Percentiles rank a stretch among this genome's conserved stretches.
phyloP scores from a whole-genome alignment of 2,797 vertebrate species.

The Kryptolebias ocellatus region DNA sequence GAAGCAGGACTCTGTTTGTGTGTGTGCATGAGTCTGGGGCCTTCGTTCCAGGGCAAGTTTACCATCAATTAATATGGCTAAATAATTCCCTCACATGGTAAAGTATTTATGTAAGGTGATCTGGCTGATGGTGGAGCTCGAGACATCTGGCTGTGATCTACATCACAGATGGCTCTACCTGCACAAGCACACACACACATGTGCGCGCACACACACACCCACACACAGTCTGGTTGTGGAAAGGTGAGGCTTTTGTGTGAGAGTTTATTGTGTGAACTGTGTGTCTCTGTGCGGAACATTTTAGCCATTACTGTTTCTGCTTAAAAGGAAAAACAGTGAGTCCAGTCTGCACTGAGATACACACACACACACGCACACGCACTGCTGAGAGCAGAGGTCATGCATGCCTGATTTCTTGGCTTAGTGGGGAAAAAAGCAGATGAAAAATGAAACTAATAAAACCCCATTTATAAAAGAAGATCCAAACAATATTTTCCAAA shows the following conservation, averaged over 20 bases:
- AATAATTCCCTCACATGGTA: constrained; percentile 93
- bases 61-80: constrained; percentile 93
- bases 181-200: constrained; percentile 59
- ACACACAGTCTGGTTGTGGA: constrained; percentile 52
- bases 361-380: constrained; percentile 16
- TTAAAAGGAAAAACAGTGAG: constrained; percentile 62
- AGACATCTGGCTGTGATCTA: constrained; percentile 87
- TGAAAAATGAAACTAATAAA: constrained; percentile 12
- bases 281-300: constrained; percentile 36
- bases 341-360: constrained; percentile 46
- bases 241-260: constrained; percentile 54
- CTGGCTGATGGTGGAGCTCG: constrained; percentile 74
- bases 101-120: constrained; percentile 91
- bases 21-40: constrained; percentile 56
- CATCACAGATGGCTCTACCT: constrained; percentile 86
- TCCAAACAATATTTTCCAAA: not conserved
- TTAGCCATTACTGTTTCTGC: constrained; percentile 44
- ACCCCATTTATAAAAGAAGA: constrained; percentile 6
- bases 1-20: constrained; percentile 70
- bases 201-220: constrained; percentile 31
- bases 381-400: constrained; percentile 56
- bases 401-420: constrained; percentile 57
- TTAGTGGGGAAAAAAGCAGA: constrained; percentile 25
- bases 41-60: constrained; percentile 89
- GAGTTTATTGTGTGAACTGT: constrained; percentile 33